phyloP scores from a whole-genome alignment of 2,797 vertebrate genomes.

The Acropternis orthonyx region DNA sequence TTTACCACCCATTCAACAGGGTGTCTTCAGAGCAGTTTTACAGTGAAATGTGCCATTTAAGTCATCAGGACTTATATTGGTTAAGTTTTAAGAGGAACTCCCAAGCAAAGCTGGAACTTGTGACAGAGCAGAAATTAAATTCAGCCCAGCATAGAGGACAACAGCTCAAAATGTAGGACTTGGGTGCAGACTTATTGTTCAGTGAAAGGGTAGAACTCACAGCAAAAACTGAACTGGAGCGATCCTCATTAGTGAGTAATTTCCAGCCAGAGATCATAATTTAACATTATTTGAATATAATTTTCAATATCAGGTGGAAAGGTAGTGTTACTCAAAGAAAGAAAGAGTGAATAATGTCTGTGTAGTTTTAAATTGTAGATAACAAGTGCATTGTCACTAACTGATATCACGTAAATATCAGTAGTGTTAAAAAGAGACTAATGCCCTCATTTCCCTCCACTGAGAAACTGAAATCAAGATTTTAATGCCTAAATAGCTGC shows the following conservation, averaged over 20 bases:
- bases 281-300: not conserved
- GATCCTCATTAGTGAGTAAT: not conserved
- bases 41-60: not conserved
- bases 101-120: not conserved
- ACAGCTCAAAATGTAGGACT: not conserved
- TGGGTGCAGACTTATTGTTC: not conserved
- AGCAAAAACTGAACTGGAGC: not conserved
- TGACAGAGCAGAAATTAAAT: not conserved
- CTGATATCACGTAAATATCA: not conserved
- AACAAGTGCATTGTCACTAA: not conserved
- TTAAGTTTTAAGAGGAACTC: not conserved
- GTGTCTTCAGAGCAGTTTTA: not conserved
- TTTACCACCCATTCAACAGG: not conserved
- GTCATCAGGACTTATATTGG: not conserved
- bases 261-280: not conserved
- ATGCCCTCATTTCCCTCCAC: not conserved
- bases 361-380: not conserved
- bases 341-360: not conserved
- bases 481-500: not conserved
- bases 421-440: not conserved
- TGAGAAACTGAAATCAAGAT: not conserved
- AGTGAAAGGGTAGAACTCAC: not conserved
- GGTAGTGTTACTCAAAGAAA: not conserved
- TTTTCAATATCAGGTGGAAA: not conserved
- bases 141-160: not conserved